phyloP scores from a whole-genome alignment of 1,140 invertebrate species.

The Trissolcus basalis region DNA sequence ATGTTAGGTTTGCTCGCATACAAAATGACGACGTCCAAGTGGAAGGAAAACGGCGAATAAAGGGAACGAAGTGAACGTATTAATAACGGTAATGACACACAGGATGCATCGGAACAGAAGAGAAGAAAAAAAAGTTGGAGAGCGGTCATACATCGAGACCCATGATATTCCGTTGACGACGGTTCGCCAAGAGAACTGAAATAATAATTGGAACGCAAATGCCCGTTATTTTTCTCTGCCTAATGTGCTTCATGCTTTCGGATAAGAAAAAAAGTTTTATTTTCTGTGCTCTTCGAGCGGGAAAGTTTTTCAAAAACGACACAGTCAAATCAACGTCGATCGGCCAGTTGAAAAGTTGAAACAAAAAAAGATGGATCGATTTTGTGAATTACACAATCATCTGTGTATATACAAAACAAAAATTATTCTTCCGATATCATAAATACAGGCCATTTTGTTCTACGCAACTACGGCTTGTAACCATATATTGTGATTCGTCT shows the following conservation, averaged over 20 bases:
- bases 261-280: not conserved
- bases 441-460: constrained; percentile 7
- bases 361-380: too few species aligned
- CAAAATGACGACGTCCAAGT: constrained; percentile 4
- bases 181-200: constrained; percentile 34
- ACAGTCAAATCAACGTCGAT: too few species aligned
- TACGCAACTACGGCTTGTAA: constrained; percentile 4
- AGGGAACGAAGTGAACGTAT: constrained; percentile 12
- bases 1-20: constrained; percentile 6
- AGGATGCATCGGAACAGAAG: constrained; percentile 27
- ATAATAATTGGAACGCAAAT: constrained; percentile 31
- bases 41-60: constrained; percentile 10
- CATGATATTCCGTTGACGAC: constrained; percentile 64
- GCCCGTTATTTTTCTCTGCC: constrained; percentile 14
- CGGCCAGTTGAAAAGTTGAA: too few species aligned
- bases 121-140: constrained; percentile 42
- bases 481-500: constrained; percentile 17
- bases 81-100: constrained; percentile 45
- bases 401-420: too few species aligned
- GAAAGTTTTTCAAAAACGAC: too few species aligned
- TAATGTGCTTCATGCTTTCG: not conserved
- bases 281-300: too few species aligned
- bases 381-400: too few species aligned
- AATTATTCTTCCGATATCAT: too few species aligned
- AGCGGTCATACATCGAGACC: constrained; percentile 29